Conservation (phyloP, 2,113 vertebrate species). For the Muscicapa adusta region DNA sequence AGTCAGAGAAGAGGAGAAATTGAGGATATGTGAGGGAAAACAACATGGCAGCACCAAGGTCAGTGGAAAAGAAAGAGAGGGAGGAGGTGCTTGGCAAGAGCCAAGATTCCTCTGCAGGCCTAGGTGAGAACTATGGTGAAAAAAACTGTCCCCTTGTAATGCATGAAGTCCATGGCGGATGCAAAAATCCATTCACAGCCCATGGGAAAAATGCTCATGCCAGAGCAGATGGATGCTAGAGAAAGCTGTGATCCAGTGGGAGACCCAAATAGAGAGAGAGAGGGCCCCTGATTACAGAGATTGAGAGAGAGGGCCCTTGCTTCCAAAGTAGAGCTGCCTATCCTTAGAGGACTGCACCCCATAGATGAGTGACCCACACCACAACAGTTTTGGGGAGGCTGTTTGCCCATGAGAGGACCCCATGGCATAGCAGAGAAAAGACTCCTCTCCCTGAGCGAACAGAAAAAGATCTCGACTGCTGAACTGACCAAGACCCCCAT, state of each 20-base stretch:
- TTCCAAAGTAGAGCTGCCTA: background rate
- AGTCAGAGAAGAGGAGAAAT: background rate
- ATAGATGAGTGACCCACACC: fast-evolving
- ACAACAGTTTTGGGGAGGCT: background rate
- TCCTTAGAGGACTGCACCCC: background rate
- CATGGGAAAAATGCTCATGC: fast-evolving
- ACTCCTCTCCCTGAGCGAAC: background rate
- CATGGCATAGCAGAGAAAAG: background rate
- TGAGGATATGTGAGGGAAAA: background rate
- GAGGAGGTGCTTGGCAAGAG: fast-evolving
- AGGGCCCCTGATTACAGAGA: background rate
- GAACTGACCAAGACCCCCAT: background rate
- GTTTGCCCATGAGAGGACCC: no score
- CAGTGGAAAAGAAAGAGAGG: background rate
- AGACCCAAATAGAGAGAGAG: background rate
- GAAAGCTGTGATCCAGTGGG: background rate
- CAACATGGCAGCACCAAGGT: background rate
- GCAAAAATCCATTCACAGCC: background rate
- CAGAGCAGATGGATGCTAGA: background rate
- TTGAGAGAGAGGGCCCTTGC: background rate
- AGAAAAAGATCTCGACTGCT: background rate
- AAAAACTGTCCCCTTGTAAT: no score
- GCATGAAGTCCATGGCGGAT: fast-evolving
- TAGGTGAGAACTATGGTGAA: no score
- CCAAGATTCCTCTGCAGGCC: background rate